A percentile compares a stretch with the other conserved stretches of the same genome.
Evolutionary conservation across 1,140 invertebrate genomes (phyloP).

Genomic region (Drosophila willistoni): DNA sequence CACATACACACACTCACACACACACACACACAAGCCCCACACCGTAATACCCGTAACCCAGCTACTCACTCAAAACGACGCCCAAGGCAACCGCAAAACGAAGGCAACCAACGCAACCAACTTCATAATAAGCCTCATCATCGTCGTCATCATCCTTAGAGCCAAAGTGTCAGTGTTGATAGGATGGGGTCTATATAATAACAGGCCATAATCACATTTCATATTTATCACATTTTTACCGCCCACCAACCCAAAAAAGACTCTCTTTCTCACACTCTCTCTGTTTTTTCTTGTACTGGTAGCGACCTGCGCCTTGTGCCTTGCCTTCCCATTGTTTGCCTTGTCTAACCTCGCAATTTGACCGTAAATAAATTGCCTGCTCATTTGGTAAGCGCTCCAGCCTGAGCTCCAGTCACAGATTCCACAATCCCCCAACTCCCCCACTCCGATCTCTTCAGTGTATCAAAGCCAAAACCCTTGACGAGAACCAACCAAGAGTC

Average conservation of each 20-base stretch:
- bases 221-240: slow-evolving; percentile 82
- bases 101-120: slow-evolving; percentile 48
- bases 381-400: slow-evolving; percentile 67
- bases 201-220: slow-evolving; percentile 81
- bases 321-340: slow-evolving; percentile 59
- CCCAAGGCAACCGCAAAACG: slow-evolving; percentile 64
- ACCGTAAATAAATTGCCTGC: slow-evolving; percentile 82
- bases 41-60: background rate
- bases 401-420: slow-evolving; percentile 4
- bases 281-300: background rate
- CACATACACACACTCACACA: no score
- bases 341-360: slow-evolving; percentile 78
- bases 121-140: slow-evolving; percentile 79
- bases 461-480: slow-evolving; percentile 36
- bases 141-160: slow-evolving; percentile 14
- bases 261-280: no score
- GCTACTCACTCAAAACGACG: slow-evolving; percentile 75
- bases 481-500: slow-evolving; percentile 40
- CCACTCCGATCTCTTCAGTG: slow-evolving; percentile 41
- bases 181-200: slow-evolving; percentile 63
- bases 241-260: slow-evolving; percentile 54
- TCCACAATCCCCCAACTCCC: slow-evolving; percentile 5
- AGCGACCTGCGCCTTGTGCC: slow-evolving; percentile 40
- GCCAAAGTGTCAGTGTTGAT: background rate
- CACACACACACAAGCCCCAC: background rate